Evolutionary conservation across 1,140 invertebrate genomes (phyloP), one percentile per base, ranked within the genome.

Genomic region (Bombus breviceps): DNA sequence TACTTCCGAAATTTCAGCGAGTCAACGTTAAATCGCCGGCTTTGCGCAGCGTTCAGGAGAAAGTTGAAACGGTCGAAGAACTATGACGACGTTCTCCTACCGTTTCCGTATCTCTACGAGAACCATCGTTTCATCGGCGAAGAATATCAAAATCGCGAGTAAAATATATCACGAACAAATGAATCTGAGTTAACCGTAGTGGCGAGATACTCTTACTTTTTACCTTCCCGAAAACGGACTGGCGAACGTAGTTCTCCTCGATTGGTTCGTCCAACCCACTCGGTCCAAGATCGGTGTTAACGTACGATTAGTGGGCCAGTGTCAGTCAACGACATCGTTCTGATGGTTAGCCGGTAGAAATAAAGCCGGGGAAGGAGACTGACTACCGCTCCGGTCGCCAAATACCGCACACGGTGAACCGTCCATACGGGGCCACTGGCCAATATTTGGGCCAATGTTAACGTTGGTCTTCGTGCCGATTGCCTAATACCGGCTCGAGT

Each of bases 361-460:
- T 57, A 59, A 85, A 86, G 74, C 47, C 79, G 71, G 71, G 69
- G 69, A 86, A 75, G 62, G 73, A 77, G 76, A 69, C 64, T 62
- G 85, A 73, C 79, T 47, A 34, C 59, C 85, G 80, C 37, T 75
- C 39, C 39, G 69, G 68, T 43, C n/a, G 32, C 57, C 85, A 76
- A 86, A 88, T 89, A 85, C 53, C 74, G 79, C 69, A 75, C 64
- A 76, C 57, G 77, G n/a, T 32, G 72, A 73, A 73, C 41, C 13
- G 72, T 9, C 3, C 18, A 5, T 25, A 18, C 15, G 86, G 92
- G 92, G 92, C 90, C 92, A 92, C 72, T 94, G 93, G 93, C 93
- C 93, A 93, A 90, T 92, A 94, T 94, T 90, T 86, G 90, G 93
- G 93, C 92, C 94, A 94, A 94, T 94, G 94, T 94, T 94, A 93